Conservation (phyloP, 2,888 invertebrate species). For the Chirona hameri region DNA sequence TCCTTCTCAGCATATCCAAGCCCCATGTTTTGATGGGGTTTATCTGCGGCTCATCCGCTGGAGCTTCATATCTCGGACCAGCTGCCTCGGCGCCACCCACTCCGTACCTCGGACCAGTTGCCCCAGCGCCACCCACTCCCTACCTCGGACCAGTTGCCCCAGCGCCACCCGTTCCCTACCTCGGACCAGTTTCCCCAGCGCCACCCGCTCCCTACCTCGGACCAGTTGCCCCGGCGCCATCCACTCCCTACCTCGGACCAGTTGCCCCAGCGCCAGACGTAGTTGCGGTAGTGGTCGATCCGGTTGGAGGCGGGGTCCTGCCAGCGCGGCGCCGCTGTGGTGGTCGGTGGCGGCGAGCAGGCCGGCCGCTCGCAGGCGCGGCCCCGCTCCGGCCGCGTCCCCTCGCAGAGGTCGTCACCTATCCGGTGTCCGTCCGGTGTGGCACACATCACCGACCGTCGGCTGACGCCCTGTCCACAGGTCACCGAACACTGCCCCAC, state of each 20-base stretch:
- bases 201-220: background rate
- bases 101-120: no score
- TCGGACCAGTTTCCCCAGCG: no score
- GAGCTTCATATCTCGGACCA: no score
- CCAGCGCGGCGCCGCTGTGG: background rate
- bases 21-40: no score
- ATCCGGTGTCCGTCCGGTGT: constrained; percentile 27
- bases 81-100: no score
- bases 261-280: constrained; percentile 13
- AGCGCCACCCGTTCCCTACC: no score
- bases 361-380: background rate
- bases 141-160: no score
- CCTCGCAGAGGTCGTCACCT: constrained; percentile 33
- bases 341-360: background rate
- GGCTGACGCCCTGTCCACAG: background rate
- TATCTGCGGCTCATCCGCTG: no score
- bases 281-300: background rate
- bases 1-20: no score
- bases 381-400: background rate
- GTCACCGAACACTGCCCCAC: constrained; percentile 30
- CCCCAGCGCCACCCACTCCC: no score
- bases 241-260: background rate
- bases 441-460: background rate
- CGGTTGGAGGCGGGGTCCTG: background rate
- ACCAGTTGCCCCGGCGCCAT: constrained; percentile 13